Evolutionary conservation across 2,797 vertebrate genomes (phyloP), one percentile per base, ranked within the genome.

Genomic region (Neosalanx taihuensis): DNA sequence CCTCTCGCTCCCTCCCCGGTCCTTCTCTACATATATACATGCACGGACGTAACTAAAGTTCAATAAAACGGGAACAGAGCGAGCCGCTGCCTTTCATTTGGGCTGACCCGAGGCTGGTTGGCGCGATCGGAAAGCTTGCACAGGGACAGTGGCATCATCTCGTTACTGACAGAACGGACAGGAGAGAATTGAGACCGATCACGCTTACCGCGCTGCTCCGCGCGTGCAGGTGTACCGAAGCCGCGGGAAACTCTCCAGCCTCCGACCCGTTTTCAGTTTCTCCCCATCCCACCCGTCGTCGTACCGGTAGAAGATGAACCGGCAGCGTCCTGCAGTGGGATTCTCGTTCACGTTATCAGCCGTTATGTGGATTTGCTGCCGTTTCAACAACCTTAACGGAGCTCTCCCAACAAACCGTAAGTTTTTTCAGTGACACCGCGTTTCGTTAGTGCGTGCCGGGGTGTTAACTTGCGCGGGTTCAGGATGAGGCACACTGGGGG

Each of bases 321-420:
- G 82, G 85, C 83, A 67, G 81, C 81, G 84, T 89, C 87, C 88
- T 84, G 84, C 78, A 76, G 78, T 37, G 77, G 86, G 85, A 79
- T 79, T 79, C 72, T 76, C 85, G 82, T 77, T 86, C 81, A 79
- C 74, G 71, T 74, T 89, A 76, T 78, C 77, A 71, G 72, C 51
- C 51, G 7, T 85, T 81, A 81, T 93, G 74, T 93, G 93, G 92
- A 93, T 93, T 90, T 92, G 85, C 82, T 84, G 84, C 85, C 82
- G 80, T 71, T 81, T 86, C 87, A 86, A 59, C 86, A 74, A 66
- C 64, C 86, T 71, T 41, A 79, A 64, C 73, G 91, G 90, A 88
- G 91, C 91, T 87, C 81, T 90, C 76, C 88, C 90, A 84, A 90
- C 92, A 87, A 81, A 82, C 83, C 89, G 93, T 94, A 93, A 94